Conservation (phyloP, 2,113 vertebrate genomes). For the Agelaius phoeniceus region DNA sequence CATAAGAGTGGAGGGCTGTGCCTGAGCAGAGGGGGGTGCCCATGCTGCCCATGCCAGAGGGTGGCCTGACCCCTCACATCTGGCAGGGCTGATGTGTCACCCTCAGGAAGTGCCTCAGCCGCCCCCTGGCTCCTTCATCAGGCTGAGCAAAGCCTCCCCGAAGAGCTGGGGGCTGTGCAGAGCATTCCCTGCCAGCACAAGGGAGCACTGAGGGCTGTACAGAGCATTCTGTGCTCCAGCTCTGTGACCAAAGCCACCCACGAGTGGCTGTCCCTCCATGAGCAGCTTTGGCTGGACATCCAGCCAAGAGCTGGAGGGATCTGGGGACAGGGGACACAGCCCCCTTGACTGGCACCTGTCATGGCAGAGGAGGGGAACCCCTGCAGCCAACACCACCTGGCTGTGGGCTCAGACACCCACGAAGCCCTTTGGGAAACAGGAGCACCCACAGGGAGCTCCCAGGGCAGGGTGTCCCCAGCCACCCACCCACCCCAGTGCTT, state of each 20-base stretch:
- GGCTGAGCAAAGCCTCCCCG: neutral
- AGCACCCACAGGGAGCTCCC: neutral
- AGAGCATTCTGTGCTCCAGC: too few relatives aligned
- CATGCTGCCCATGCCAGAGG: neutral
- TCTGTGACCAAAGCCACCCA: neutral
- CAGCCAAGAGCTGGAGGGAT: neutral
- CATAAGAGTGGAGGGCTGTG: neutral
- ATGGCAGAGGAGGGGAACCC: neutral
- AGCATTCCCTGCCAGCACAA: neutral
- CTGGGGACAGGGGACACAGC: neutral
- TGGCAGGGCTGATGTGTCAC: neutral
- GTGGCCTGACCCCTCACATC: neutral
- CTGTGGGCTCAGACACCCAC: neutral
- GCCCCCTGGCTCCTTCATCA: neutral
- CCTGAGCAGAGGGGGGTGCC: neutral
- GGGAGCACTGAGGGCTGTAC: neutral
- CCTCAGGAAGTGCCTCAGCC: neutral
- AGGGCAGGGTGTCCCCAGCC: neutral
- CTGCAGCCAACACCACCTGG: neutral
- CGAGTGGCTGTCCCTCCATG: rapidly evolving
- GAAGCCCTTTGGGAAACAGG: rapidly evolving
- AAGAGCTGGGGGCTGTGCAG: neutral
- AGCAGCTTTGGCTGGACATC: neutral
- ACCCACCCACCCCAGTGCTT: neutral
- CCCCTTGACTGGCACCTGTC: neutral